phyloP scores from a whole-genome alignment of 2,113 vertebrate species.

The Nesoenas mayeri region DNA sequence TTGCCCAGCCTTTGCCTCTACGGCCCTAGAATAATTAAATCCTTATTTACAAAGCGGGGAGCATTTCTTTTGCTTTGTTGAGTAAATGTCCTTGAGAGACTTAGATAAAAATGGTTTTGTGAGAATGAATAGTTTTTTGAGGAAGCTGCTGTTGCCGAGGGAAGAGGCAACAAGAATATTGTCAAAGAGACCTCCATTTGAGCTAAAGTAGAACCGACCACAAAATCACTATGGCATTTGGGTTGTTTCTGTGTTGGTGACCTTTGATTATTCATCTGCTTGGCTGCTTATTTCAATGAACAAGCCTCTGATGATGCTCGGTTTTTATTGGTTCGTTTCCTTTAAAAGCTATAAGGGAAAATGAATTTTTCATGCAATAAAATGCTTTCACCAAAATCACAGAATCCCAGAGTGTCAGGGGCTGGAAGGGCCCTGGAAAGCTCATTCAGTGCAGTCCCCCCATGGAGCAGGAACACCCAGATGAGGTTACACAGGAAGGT shows the following conservation, averaged over 20 bases:
- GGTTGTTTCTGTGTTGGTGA: not conserved
- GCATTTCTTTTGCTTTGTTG: not conserved
- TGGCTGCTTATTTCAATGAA: not conserved
- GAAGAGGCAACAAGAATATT: not conserved
- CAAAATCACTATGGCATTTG: constrained; percentile 9
- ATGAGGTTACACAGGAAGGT: no score
- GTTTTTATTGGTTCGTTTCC: constrained; percentile 24
- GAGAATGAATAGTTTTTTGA: not conserved
- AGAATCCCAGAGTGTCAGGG: no score
- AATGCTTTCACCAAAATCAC: not conserved
- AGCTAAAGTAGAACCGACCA: not conserved
- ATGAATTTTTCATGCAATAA: not conserved
- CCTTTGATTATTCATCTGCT: not conserved
- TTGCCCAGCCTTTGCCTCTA: not conserved
- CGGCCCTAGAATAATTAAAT: not conserved
- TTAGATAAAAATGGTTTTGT: not conserved
- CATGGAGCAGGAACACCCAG: no score
- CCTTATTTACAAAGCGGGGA: not conserved
- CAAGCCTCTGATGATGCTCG: not conserved
- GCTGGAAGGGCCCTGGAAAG: no score
- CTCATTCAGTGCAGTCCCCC: no score
- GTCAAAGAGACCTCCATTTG: not conserved
- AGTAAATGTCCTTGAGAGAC: not conserved
- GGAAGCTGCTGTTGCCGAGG: not conserved
- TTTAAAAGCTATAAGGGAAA: constrained; percentile 15